These are phyloP conservation scores for Saimiri boliviensis DNA, from an alignment of 2,113 vertebrate genomes.

Conservation along the genomic window DNA sequence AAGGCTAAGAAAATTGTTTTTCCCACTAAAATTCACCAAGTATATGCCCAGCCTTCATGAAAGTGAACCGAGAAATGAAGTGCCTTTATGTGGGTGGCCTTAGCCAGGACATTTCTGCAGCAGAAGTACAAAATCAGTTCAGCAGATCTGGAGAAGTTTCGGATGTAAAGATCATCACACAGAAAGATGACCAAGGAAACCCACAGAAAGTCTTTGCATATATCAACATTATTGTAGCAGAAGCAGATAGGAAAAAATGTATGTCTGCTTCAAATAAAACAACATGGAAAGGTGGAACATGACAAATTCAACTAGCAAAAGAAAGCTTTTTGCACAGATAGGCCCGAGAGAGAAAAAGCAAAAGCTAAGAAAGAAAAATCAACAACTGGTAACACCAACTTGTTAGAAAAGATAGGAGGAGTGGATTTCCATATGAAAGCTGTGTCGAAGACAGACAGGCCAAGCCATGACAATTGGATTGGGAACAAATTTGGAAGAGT, in stretches of 20 bases:
- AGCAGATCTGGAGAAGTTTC: constrained; percentile 92
- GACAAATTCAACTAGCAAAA: constrained; percentile 95
- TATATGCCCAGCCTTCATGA: constrained; percentile 68
- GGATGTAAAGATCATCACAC: constrained; percentile 91
- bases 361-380: constrained; percentile 78
- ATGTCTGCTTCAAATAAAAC: constrained; percentile 93
- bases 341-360: constrained; percentile 86
- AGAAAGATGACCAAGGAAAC: constrained; percentile 90
- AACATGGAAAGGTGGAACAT: constrained; percentile 95
- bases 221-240: constrained; percentile 89
- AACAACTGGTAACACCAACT: constrained; percentile 67
- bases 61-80: constrained; percentile 74
- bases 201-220: constrained; percentile 93
- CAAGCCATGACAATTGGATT: constrained; percentile 96
- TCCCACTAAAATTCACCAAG: not conserved
- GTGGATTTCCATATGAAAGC: constrained; percentile 93
- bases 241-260: constrained; percentile 90
- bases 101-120: constrained; percentile 86
- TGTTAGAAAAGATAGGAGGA: constrained; percentile 86
- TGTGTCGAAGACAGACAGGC: constrained; percentile 95
- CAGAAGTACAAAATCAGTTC: constrained; percentile 93
- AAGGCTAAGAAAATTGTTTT: not conserved
- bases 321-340: constrained; percentile 97
- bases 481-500: constrained; percentile 97
- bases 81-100: constrained; percentile 94